Evolutionary conservation across 2,797 vertebrate genomes (phyloP), one percentile per base, ranked within the genome.

Genomic region (Enteromius paludinosus): DNA sequence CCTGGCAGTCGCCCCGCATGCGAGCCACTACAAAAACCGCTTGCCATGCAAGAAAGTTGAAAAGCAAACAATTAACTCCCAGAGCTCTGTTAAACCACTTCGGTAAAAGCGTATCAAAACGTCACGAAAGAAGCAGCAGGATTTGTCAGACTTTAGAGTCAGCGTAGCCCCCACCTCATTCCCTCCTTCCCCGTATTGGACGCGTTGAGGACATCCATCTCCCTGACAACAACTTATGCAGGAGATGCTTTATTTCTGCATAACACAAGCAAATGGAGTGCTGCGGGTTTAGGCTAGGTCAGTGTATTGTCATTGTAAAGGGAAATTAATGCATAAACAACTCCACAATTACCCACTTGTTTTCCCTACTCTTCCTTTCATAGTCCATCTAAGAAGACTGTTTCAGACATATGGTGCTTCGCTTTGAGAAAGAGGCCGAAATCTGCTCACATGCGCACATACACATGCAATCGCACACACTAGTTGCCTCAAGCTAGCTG

Each of bases 341-440:
- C 35, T 7, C 0, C 1, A 86, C 85, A 88, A 89, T 90, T 88
- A 82, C 79, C 81, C 9, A 9, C 38, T 54, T 80, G 74, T 83
- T 80, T 77, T 78, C 81, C 45, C 45, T 75, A 45, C 9, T 81
- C 73, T 82, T 59, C 8, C 25, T 25, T 71, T 28, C n/a, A 45
- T 35, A 56, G 62, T 70, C 69, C 69, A 85, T 54, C 82, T 81
- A 61, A 89, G 83, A 90, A 82, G 49, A 81, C 8, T 17, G 47
- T 71, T 35, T 86, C 87, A 91, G 85, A 74, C 89, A 90, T 90
- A 90, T 90, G 88, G 88, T 82, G 78, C 83, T 83, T 87, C 1
- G 69, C 86, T 91, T 87, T 89, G 83, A 91, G 78, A 91, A 90
- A 72, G 85, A 92, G 90, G 90, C 87, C 85, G 87, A 89, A 82